A percentile compares a stretch with the other conserved stretches of the same genome.
Conservation (phyloP, 2,797 vertebrate species). For the Jordanella pulchra region DNA sequence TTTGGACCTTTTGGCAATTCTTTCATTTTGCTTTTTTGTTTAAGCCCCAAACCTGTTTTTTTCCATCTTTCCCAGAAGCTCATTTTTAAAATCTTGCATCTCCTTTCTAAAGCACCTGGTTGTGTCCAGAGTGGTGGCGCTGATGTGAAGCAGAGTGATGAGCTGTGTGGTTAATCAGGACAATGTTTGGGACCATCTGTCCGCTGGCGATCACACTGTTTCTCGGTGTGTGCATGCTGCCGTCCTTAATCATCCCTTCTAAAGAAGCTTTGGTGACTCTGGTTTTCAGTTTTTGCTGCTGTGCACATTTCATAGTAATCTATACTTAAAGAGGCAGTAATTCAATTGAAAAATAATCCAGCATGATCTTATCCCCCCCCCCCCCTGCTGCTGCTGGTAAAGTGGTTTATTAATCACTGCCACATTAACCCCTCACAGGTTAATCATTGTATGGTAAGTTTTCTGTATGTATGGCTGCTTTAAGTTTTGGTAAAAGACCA, state of each 20-base stretch:
- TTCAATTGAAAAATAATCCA: conserved; percentile 39
- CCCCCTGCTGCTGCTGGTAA: conserved; percentile 9
- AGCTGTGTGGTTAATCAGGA: conserved; percentile 20
- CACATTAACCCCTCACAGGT: conserved; percentile 10
- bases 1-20: neutral
- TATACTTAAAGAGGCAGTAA: conserved; percentile 48
- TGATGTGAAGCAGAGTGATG: conserved; percentile 36
- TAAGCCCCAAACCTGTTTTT: neutral
- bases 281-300: conserved; percentile 10
- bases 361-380: neutral
- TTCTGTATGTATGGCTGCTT: neutral
- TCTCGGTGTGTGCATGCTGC: conserved; percentile 53
- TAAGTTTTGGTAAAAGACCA: neutral
- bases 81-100: conserved; percentile 38
- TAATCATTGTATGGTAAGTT: conserved; percentile 18
- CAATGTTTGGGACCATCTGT: conserved; percentile 6
- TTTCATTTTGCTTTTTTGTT: conserved; percentile 7
- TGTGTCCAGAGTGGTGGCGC: conserved; percentile 17
- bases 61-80: conserved; percentile 16
- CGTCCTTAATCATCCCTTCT: conserved; percentile 34
- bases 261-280: conserved; percentile 24
- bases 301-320: conserved; percentile 42
- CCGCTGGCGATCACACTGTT: conserved; percentile 19
- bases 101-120: conserved; percentile 13
- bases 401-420: conserved; percentile 19